Conservation (phyloP, 2,113 vertebrate genomes). For the Mastomys natalensis region DNA sequence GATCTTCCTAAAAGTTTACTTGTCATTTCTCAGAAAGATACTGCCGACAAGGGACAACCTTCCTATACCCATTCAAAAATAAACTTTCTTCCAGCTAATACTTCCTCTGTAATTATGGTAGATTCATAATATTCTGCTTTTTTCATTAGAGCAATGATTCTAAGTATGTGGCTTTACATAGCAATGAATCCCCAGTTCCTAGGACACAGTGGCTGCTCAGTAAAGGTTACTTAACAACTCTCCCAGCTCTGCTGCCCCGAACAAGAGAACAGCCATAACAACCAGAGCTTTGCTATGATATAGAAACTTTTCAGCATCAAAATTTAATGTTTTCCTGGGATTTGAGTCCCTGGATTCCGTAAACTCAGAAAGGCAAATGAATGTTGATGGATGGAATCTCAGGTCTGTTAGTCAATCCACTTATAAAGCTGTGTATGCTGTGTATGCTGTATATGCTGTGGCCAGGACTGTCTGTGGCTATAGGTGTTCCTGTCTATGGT, state of each 20-base stretch:
- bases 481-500: not conserved
- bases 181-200: not conserved
- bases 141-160: not conserved
- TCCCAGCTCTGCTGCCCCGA: not conserved
- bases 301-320: not conserved
- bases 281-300: constrained; percentile 12
- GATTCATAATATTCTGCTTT: constrained; percentile 1
- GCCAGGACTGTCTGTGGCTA: not conserved
- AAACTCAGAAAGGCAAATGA: not conserved
- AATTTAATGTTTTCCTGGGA: constrained; percentile 42
- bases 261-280: not conserved
- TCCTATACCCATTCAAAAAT: constrained; percentile 38
- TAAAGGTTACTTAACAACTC: not conserved
- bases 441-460: not conserved
- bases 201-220: not conserved
- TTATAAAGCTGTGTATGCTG: not conserved
- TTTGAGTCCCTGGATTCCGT: constrained; percentile 13
- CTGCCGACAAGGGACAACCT: too few species aligned
- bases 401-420: not conserved
- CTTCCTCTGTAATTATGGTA: constrained; percentile 6
- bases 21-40: constrained; percentile 41
- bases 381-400: constrained; percentile 38
- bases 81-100: not conserved
- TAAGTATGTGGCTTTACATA: constrained; percentile 34
- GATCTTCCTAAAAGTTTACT: constrained; percentile 41